Evolutionary conservation across 2,888 invertebrate species (phyloP), one percentile per base, ranked within the genome.

Genomic region (Hemistola chrysoprasaria): DNA sequence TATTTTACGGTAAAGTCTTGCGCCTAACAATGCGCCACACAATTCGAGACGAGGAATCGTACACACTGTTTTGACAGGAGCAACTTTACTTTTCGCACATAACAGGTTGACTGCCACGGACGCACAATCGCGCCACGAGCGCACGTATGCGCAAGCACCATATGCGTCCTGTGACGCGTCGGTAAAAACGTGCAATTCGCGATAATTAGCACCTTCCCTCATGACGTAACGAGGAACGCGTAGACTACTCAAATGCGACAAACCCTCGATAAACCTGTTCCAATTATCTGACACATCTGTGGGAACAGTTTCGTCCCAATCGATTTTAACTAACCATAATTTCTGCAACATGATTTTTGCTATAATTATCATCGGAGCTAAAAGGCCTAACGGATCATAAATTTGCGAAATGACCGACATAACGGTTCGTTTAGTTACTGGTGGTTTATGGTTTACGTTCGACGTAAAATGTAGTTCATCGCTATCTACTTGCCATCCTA

Each of bases 21-120:
- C 44, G 10, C 52, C 49, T 39, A 59, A 20, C 11, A 58, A 32
- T 0, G 58, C 62, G 1, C 53, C 62, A 25, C 57, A 59, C 7
- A 62, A 31, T 21, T 64, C 62, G 3, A 62, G 36, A 8, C 57
- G 33, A 2, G 59, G 57, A 8, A 62, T 44, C 5, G 40, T 51
- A 5, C 16, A 16, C 4, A 16, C 16, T 3, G 16, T 16, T 16
- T 16, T 16, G 3, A 16, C 16, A 2, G 16, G 16, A 3, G 63
- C 60, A 4, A 63, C 53, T 20, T 53, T 55, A 8, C 52, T 33
- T 40, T 65, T 68, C 1, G 61, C 45, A 6, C 21, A 29, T n/a
- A 38, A 32, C 22, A 27, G 22, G 1, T 22, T 40, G 1, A 11
- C 8, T 1, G 21, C 8, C 2, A 20, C 27, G 1, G 1, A 1